Evolutionary conservation across 2,113 vertebrate genomes (phyloP), one percentile per base, ranked within the genome.

Genomic region (Smithornis capensis): DNA sequence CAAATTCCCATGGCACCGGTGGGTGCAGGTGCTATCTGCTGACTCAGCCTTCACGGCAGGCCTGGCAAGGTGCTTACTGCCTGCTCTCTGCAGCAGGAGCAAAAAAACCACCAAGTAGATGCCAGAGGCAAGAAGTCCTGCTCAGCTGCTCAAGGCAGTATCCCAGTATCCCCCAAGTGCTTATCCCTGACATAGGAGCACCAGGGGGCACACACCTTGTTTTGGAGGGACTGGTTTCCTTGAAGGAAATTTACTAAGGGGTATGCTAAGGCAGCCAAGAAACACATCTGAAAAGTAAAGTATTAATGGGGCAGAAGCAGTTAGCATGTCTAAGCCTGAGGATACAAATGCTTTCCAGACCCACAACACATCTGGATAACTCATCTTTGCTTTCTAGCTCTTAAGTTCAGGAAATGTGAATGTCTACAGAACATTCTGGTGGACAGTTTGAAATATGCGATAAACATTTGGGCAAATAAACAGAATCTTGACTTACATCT

Each of bases 401-500:
- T 74, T 53, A 56, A 79, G 71, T 84, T 31, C 2, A 64, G 65
- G 77, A 87, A 91, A 57, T 25, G 10, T 77, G 90, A 96, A 84
- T 0, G 6, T 81, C 89, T 90, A 78, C 49, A 82, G 63, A 92
- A 82, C 14, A 5, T 93, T 94, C 84, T 65, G 22, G 57, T 78
- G 89, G 91, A 68, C 47, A 44, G 56, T 82, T 93, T 92, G 64
- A 89, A 92, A 91, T 71, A 29, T 3, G 37, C 76, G 94, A 42
- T 78, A 59, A 96, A n/a, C 33, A 91, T 81, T 12, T 67, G 84
- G 67, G 55, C 89, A 65, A 95, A 90, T 63, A 94, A 90, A 76
- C 67, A 90, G 37, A 77, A 49, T 69, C 64, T 70, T 24, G 56
- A 99, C 99, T 99, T 97, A 99, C 99, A 65, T 99, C 99, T 97